These are phyloP conservation scores for Pomacea maculata DNA, from an alignment of 1,140 invertebrate genomes.

Conservation along the genomic window DNA sequence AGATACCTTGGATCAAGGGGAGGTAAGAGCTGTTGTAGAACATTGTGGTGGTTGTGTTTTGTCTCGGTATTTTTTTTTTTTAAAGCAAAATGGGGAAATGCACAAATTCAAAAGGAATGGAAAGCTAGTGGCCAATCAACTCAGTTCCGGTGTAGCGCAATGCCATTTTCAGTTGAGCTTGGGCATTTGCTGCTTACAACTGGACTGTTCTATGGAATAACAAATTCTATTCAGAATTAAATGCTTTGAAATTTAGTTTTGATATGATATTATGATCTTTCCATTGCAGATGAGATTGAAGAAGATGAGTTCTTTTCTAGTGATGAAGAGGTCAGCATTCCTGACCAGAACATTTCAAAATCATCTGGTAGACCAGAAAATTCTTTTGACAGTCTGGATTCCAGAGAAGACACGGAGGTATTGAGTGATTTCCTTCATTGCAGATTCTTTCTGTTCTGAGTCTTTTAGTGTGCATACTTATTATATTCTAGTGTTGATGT, in stretches of 20 bases:
- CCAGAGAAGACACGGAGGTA: slow-evolving; percentile 11
- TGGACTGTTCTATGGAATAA: no score
- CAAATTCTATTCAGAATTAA: no score
- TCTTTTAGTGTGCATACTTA: no score
- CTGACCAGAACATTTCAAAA: slow-evolving; percentile 5
- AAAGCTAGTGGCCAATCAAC: no score
- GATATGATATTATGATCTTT: neutral
- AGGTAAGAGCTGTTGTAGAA: slow-evolving; percentile 8
- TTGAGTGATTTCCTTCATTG: no score
- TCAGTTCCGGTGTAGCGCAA: no score
- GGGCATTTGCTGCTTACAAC: no score
- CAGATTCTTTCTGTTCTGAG: no score
- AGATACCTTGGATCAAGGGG: slow-evolving; percentile 41
- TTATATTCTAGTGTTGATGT: neutral
- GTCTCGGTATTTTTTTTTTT: neutral
- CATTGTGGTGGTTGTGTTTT: neutral
- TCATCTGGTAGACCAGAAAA: slow-evolving; percentile 15
- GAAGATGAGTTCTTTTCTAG: slow-evolving; percentile 30
- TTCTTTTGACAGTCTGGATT: slow-evolving; percentile 27
- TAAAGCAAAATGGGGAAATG: neutral
- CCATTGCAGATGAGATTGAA: slow-evolving; percentile 26
- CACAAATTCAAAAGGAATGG: no score
- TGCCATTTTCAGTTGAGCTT: no score
- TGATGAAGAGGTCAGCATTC: slow-evolving; percentile 25
- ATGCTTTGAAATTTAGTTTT: neutral